phyloP scores from a whole-genome alignment of 1,140 invertebrate genomes.

The Platyscapa corneri region DNA sequence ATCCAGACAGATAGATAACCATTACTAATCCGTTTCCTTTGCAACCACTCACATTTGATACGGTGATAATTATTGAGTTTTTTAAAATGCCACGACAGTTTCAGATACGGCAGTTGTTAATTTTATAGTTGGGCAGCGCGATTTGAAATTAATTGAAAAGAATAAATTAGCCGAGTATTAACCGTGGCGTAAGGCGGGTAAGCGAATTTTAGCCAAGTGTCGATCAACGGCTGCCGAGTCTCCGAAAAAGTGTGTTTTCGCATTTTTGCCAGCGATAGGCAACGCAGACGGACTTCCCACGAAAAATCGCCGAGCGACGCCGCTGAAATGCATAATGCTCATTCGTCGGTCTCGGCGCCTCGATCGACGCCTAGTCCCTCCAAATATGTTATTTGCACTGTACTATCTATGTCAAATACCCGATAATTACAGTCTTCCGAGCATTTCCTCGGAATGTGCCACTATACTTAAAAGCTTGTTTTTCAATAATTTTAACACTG shows the following conservation, averaged over 20 bases:
- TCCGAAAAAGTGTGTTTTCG: too few species aligned
- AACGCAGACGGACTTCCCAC: not conserved
- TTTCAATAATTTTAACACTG: not conserved
- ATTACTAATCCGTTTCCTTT: not conserved
- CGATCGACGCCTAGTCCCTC: not conserved
- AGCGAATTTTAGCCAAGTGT: too few species aligned
- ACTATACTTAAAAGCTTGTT: slow-evolving; percentile 17
- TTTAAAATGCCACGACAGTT: not conserved
- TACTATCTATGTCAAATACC: not conserved
- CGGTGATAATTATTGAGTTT: not conserved
- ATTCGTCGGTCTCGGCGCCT: not conserved
- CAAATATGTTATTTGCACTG: not conserved
- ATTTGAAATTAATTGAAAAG: not conserved
- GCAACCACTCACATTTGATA: not conserved
- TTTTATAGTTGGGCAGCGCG: not conserved
- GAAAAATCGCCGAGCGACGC: not conserved
- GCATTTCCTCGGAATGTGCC: not conserved
- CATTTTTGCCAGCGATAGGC: too few species aligned
- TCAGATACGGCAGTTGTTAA: not conserved
- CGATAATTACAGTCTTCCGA: not conserved
- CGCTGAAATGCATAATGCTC: not conserved
- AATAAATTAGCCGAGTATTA: too few species aligned
- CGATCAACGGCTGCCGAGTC: too few species aligned
- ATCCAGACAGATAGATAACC: slow-evolving; percentile 4
- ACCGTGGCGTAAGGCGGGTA: too few species aligned